A percentile compares a stretch with the other conserved stretches of the same genome.
Conservation (phyloP, 2,797 vertebrate species). For the Luscinia megarhynchos region DNA sequence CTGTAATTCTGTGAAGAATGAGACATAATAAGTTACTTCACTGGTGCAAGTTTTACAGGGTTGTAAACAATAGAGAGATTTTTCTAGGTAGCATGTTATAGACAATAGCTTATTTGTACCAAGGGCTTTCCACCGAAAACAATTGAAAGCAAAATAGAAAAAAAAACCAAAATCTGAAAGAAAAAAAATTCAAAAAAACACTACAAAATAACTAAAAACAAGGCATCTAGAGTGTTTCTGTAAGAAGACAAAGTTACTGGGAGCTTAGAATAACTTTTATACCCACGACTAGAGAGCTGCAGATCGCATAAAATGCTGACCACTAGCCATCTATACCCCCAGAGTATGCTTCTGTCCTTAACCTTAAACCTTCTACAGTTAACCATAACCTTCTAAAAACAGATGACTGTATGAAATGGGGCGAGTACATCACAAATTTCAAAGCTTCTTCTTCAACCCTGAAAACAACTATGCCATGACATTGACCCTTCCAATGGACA, state of each 20-base stretch:
- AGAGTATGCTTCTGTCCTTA: not conserved
- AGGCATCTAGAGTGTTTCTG: not conserved
- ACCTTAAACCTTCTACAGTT: not conserved
- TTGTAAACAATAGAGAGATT: not conserved
- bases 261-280: not conserved
- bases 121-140: not conserved
- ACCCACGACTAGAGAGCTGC: not conserved
- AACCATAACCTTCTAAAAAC: not conserved
- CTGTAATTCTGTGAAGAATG: not conserved
- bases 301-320: not conserved
- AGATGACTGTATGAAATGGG: not conserved
- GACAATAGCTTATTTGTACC: not conserved
- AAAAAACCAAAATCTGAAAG: not conserved
- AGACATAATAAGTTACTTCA: not conserved
- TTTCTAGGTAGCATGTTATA: not conserved
- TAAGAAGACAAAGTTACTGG: not conserved
- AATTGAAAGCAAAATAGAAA: not conserved
- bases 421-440: not conserved
- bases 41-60: not conserved
- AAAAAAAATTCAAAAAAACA: not conserved
- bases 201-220: not conserved
- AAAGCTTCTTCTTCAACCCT: not conserved
- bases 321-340: not conserved
- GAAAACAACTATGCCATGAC: not conserved
- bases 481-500: not conserved